phyloP scores from a whole-genome alignment of 2,113 vertebrate genomes.

The Bubalus kerabau region DNA sequence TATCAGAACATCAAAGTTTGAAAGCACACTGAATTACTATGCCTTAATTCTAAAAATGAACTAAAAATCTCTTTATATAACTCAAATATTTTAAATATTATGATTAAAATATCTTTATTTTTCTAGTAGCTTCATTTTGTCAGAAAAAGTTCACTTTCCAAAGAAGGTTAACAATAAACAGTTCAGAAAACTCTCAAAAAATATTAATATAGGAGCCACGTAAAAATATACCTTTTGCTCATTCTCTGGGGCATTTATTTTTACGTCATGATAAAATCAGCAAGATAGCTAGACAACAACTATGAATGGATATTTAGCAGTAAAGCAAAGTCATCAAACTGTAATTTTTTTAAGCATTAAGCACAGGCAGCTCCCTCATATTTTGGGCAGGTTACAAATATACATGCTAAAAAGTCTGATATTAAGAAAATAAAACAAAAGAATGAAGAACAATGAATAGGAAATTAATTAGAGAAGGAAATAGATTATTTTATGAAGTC shows the following conservation, averaged over 20 bases:
- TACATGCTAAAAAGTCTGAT: neutral
- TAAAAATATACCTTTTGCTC: neutral
- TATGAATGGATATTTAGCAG: neutral
- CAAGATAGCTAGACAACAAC: neutral
- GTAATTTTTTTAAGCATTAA: neutral
- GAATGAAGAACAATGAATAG: neutral
- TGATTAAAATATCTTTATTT: neutral
- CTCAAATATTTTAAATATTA: neutral
- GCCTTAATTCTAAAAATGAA: neutral
- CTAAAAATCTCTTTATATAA: neutral
- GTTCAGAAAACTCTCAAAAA: neutral
- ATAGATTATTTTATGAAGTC: neutral
- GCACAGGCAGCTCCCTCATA: neutral
- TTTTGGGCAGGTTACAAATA: neutral
- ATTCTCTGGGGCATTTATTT: neutral
- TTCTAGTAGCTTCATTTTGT: neutral
- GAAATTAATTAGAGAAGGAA: neutral
- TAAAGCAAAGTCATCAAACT: neutral
- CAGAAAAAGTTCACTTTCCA: neutral
- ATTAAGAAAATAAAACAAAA: slow-evolving; percentile 27
- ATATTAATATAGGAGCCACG: neutral
- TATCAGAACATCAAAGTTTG: neutral
- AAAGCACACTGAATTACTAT: neutral
- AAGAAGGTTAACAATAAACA: accelerated
- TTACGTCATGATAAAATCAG: neutral